Conservation (phyloP, 2,888 invertebrate species). For the Stenichneumon culpator region DNA sequence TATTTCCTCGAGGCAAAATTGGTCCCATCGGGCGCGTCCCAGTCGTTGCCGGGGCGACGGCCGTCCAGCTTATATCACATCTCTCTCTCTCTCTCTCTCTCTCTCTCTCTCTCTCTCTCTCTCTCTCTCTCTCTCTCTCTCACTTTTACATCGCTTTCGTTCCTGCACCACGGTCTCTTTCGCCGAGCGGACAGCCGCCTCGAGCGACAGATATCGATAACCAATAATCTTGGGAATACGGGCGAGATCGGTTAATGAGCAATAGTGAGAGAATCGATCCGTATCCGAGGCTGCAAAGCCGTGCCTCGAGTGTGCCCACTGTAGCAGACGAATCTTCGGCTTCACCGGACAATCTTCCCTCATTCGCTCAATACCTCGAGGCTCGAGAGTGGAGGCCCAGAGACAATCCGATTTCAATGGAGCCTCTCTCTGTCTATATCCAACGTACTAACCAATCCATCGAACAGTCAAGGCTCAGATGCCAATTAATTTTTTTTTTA, state of each 20-base stretch:
- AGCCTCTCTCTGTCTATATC: constrained; percentile 24
- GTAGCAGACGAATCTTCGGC: constrained; percentile 6
- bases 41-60: constrained; percentile 47
- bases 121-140: neutral
- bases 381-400: constrained; percentile 5
- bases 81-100: neutral
- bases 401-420: constrained; percentile 50
- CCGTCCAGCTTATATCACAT: constrained; percentile 14
- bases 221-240: constrained; percentile 63
- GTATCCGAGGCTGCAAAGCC: constrained; percentile 16
- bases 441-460: constrained; percentile 29
- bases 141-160: constrained; percentile 4
- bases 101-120: neutral
- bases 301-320: neutral
- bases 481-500: constrained; percentile 52
- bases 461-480: constrained; percentile 27
- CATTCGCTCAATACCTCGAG: constrained; percentile 14
- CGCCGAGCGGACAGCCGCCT: constrained; percentile 20
- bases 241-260: constrained; percentile 56
- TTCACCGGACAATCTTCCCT: constrained; percentile 31
- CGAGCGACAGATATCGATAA: constrained; percentile 62
- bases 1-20: constrained; percentile 21
- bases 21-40: constrained; percentile 14
- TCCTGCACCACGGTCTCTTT: constrained; percentile 26
- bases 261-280: constrained; percentile 45